These are phyloP conservation scores for human (Homo sapiens) DNA, from an alignment of 2,113 vertebrate species.

Conservation along the genomic window DNA sequence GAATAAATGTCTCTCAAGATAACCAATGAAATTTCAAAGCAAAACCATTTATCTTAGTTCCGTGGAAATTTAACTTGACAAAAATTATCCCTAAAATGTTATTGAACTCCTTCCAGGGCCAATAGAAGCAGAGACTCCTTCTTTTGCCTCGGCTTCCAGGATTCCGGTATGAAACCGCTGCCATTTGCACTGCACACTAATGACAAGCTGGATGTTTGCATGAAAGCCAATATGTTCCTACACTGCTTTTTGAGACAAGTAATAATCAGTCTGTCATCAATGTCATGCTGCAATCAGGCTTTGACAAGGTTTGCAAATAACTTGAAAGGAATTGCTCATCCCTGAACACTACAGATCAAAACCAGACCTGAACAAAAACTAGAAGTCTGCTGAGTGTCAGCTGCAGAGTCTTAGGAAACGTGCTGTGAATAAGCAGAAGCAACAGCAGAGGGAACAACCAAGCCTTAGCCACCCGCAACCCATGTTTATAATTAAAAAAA, in stretches of 20 bases:
- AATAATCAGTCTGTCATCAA: slow-evolving; percentile 77
- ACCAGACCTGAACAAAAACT: slow-evolving; percentile 73
- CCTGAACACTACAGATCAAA: slow-evolving; percentile 79
- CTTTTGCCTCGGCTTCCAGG: neutral
- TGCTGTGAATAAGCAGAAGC: slow-evolving; percentile 48
- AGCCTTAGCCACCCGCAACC: neutral
- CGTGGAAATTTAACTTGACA: neutral
- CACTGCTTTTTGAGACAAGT: slow-evolving; percentile 74
- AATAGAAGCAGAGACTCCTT: slow-evolving; percentile 18
- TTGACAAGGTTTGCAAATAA: slow-evolving; percentile 84
- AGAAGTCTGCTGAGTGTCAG: slow-evolving; percentile 60
- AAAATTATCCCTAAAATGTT: slow-evolving; percentile 1
- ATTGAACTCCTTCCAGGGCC: slow-evolving; percentile 19
- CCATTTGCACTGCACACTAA: slow-evolving; percentile 53
- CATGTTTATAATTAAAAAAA: neutral
- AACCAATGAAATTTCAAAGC: slow-evolving; percentile 15
- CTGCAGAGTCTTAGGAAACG: slow-evolving; percentile 52
- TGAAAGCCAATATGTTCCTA: slow-evolving; percentile 71
- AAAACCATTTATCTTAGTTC: neutral
- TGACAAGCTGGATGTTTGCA: slow-evolving; percentile 66
- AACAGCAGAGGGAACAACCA: neutral
- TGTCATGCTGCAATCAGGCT: slow-evolving; percentile 80
- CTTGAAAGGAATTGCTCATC: slow-evolving; percentile 80
- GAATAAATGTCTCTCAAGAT: neutral
- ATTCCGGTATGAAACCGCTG: slow-evolving; percentile 46